These are phyloP conservation scores for Sitta carolinensis DNA, from an alignment of 2,797 vertebrate genomes.

Conservation along the genomic window DNA sequence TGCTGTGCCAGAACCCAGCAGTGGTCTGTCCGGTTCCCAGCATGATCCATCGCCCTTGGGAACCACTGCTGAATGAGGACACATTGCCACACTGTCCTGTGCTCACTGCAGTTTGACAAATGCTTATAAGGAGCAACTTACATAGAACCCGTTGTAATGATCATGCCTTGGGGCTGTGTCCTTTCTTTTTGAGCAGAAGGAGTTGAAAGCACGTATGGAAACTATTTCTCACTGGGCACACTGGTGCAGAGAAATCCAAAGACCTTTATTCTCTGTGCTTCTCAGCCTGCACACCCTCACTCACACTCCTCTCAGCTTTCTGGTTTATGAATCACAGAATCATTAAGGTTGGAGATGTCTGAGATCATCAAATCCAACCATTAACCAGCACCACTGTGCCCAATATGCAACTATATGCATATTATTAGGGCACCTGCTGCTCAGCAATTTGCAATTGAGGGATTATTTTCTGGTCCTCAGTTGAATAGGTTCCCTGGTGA, in stretches of 20 bases:
- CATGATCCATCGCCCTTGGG: neutral
- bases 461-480: neutral
- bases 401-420: neutral
- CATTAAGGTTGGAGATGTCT: neutral
- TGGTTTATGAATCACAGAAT: neutral
- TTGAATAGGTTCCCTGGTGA: neutral
- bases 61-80: neutral
- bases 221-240: conserved; percentile 19
- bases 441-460: neutral
- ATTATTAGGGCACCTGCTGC: neutral
- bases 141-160: conserved; percentile 29
- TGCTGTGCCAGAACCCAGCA: neutral
- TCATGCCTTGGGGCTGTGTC: neutral
- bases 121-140: neutral
- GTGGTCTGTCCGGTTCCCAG: neutral
- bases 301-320: neutral
- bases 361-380: neutral
- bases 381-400: neutral
- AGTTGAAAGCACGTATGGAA: conserved; percentile 34
- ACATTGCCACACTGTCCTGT: neutral
- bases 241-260: neutral
- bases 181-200: conserved; percentile 33
- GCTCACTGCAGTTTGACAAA: neutral
- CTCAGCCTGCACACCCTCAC: neutral
- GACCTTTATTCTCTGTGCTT: neutral